These are phyloP conservation scores for Gavia stellata DNA, from an alignment of 2,113 vertebrate species.

Conservation along the genomic window DNA sequence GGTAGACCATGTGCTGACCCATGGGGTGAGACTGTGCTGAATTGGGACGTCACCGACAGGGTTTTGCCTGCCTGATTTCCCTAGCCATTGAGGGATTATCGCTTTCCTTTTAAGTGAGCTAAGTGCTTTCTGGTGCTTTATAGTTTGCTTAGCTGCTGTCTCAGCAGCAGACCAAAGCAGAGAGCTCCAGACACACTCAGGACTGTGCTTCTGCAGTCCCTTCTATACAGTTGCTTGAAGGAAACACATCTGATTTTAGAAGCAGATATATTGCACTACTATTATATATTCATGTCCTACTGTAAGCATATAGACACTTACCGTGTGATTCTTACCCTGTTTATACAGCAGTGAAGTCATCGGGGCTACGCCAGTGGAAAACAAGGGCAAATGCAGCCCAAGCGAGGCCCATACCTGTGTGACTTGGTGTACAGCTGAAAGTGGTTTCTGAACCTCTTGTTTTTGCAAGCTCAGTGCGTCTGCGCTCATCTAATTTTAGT, in stretches of 20 bases:
- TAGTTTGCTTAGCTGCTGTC: background rate
- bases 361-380: rapidly evolving
- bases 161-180: background rate
- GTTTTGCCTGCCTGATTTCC: background rate
- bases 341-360: background rate
- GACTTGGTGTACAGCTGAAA: background rate
- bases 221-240: background rate
- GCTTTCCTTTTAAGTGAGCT: background rate
- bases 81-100: background rate
- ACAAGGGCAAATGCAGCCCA: background rate
- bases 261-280: background rate
- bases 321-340: background rate
- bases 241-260: background rate
- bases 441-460: background rate
- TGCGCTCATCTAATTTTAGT: background rate
- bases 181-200: background rate
- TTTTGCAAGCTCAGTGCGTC: background rate
- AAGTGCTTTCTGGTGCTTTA: background rate
- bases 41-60: background rate
- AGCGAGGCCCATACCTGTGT: background rate
- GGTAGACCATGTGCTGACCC: background rate
- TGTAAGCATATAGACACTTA: background rate
- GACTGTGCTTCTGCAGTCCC: background rate
- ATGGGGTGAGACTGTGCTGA: background rate
- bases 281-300: background rate